Base-by-base conservation (phyloP, 2,888 invertebrate species). In the Pseudanteris insignis region DNA sequence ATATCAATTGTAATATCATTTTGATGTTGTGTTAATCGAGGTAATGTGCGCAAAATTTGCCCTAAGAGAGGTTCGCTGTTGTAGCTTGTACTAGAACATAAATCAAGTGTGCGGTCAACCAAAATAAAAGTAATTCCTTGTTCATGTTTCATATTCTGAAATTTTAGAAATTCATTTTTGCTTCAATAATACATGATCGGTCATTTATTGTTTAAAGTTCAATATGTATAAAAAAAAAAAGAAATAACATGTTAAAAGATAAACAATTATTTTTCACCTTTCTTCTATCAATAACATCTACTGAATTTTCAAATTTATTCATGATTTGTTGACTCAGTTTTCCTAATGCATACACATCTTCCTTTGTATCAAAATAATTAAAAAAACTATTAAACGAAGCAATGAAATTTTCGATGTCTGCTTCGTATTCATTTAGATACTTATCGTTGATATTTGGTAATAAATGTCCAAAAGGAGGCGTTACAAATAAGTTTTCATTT, bases 271-370 rank as follows among this genome's bases (percentile, higher is more conserved):
- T n/a, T n/a, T n/a, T n/a, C 84, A 60, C 78, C 86, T 34, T 62
- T 83, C 84, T 47, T 81, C 84, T 26, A 81, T 84, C 67, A 78
- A 68, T 34, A 13, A 71, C 70, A 5, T 66, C 64, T 1, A 66
- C 63, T 18, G 73, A 69, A 46, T 57, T 70, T 46, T 74, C 67
- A 18, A 77, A 68, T 63, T 69, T 70, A 11, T 74, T 71, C 4
- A 74, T 73, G 12, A 89, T 71, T 29, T 86, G 78, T 8, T 85
- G 83, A 70, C 89, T 88, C 33, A 85, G 84, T 15, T 83, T 81
- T 2, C 89, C 89, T 69, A 89, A 76, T 38, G 84, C 85, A 69
- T 84, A 89, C 13, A 88, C 81, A 70, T 89, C 89, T 67, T 89
- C 88, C 58, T 83, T 84, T 4, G 86, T 81, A 65, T 85, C 83